Conservation (phyloP, 1,140 invertebrate genomes). For the Pseudomyrmex cubaensis region DNA sequence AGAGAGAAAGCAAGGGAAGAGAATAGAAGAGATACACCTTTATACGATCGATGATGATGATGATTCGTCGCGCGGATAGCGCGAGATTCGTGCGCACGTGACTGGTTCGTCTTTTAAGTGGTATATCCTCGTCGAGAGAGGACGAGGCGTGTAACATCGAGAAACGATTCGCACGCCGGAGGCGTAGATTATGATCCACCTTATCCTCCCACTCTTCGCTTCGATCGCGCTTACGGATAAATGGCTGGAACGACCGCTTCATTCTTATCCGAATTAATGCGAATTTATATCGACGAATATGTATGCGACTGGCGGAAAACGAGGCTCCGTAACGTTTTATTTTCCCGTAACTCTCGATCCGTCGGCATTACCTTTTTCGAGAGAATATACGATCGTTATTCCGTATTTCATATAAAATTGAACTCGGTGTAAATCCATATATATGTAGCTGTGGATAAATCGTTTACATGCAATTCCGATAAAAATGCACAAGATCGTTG, state of each 20-base stretch:
- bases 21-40: not conserved
- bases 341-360: conserved; percentile 26
- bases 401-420: conserved; percentile 14
- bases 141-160: conserved; percentile 28
- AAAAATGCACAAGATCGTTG: not conserved
- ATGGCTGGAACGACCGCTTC: conserved; percentile 21
- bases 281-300: conserved; percentile 33
- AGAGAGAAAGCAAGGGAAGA: not conserved
- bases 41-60: conserved; percentile 30
- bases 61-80: conserved; percentile 9
- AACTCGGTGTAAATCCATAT: not conserved
- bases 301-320: conserved; percentile 1
- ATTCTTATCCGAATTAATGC: conserved; percentile 53
- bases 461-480: too few relatives aligned
- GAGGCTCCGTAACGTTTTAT: conserved; percentile 32
- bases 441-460: too few relatives aligned
- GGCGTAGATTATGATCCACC: conserved; percentile 49
- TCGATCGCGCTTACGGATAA: conserved; percentile 25
- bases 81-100: not conserved
- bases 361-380: conserved; percentile 31
- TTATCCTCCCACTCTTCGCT: conserved; percentile 3
- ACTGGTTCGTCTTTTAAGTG: conserved; percentile 8
- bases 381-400: conserved; percentile 19
- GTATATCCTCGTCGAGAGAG: not conserved
- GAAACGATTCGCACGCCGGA: conserved; percentile 21